These are phyloP conservation scores for Cephus spinipes DNA, from an alignment of 2,888 invertebrate species.

Conservation along the genomic window DNA sequence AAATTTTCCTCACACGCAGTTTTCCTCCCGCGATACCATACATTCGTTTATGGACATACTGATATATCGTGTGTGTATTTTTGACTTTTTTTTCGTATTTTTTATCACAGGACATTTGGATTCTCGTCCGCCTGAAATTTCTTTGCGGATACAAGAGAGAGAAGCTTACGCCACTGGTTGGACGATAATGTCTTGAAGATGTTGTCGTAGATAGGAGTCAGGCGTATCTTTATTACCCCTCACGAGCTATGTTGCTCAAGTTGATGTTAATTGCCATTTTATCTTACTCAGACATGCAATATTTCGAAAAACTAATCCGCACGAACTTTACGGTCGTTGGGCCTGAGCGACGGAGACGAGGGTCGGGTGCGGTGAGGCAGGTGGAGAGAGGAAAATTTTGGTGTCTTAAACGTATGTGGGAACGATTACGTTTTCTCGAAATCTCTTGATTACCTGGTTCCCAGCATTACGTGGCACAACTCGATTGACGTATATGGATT, in stretches of 20 bases:
- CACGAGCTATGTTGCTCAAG: constrained; percentile 43
- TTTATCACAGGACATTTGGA: background rate
- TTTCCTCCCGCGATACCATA: background rate
- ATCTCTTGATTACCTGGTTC: background rate
- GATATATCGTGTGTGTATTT: background rate
- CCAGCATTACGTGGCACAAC: background rate
- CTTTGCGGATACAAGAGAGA: background rate
- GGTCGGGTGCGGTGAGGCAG: no score
- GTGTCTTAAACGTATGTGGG: background rate
- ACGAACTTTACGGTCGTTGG: background rate
- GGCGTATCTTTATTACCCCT: constrained; percentile 63
- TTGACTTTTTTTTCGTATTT: no score
- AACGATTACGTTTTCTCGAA: background rate
- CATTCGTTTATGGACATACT: background rate
- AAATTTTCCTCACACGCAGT: background rate
- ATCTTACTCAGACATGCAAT: constrained; percentile 58
- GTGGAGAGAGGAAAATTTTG: background rate
- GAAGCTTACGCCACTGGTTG: constrained; percentile 25
- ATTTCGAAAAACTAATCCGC: constrained; percentile 34
- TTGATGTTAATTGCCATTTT: constrained; percentile 63
- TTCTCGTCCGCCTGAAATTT: background rate
- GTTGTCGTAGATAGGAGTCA: constrained; percentile 55
- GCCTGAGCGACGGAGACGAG: background rate
- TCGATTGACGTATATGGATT: background rate
- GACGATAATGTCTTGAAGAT: constrained; percentile 53